Percentiles rank a stretch among this genome's conserved stretches.
These are phyloP conservation scores for Dicranocentrus wangi DNA, from an alignment of 2,888 invertebrate species.

Conservation along the genomic window DNA sequence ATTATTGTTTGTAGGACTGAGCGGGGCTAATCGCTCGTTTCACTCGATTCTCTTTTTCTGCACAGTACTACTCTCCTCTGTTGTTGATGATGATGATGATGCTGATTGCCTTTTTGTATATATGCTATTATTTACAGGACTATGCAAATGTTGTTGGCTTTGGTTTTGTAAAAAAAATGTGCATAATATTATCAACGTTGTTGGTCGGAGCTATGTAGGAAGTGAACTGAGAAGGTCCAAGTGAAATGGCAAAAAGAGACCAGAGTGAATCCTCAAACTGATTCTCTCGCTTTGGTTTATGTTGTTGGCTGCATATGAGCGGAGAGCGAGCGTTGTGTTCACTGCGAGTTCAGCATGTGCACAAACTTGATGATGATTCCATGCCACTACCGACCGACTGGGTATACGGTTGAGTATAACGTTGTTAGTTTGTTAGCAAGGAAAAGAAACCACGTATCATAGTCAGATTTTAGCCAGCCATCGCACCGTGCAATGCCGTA, in stretches of 20 bases:
- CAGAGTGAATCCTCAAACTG: constrained; percentile 60
- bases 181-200: constrained; percentile 53
- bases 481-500: not conserved
- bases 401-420: no score
- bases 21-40: constrained; percentile 13
- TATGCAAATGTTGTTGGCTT: constrained; percentile 40
- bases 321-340: constrained; percentile 44
- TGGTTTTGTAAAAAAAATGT: constrained; percentile 33
- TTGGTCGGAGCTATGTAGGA: constrained; percentile 59
- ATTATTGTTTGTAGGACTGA: constrained; percentile 24
- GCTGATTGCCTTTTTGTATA: constrained; percentile 12
- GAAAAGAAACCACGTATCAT: constrained; percentile 31
- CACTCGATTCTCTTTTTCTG: not conserved
- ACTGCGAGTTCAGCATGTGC: constrained; percentile 59
- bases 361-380: constrained; percentile 55
- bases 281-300: constrained; percentile 47
- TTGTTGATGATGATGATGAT: constrained; percentile 14
- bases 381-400: constrained; percentile 20
- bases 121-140: constrained; percentile 42
- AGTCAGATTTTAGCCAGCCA: constrained; percentile 35
- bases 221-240: constrained; percentile 66
- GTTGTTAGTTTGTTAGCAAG: no score
- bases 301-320: constrained; percentile 40
- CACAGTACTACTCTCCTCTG: not conserved
- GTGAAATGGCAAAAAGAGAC: constrained; percentile 59